Evolutionary conservation across 2,888 invertebrate species (phyloP).

Genomic region (Dasysyrphus albostriatus): DNA sequence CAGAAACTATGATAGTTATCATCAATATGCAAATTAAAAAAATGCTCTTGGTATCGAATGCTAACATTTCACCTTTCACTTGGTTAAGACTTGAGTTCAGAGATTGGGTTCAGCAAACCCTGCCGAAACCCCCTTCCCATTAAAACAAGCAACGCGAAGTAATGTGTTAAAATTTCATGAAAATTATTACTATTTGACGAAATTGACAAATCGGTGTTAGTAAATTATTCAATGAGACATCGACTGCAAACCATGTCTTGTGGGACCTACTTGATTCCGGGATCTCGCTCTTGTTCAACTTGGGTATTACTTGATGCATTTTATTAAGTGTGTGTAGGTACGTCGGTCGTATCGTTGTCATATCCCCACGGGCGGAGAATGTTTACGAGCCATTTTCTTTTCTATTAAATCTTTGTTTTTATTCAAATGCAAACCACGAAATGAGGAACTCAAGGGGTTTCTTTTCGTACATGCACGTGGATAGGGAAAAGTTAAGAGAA

Average conservation of each 20-base stretch:
- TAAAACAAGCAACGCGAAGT: neutral
- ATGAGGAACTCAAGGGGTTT: constrained; percentile 44
- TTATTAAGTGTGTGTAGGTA: constrained; percentile 30
- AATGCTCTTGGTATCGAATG: constrained; percentile 52
- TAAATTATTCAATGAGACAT: constrained; percentile 48
- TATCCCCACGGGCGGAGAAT: constrained; percentile 66
- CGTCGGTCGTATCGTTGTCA: neutral
- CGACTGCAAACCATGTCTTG: constrained; percentile 31
- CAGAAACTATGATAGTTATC: constrained; percentile 59
- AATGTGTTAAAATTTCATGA: constrained; percentile 53
- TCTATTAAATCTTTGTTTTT: constrained; percentile 52
- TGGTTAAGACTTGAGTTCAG: constrained; percentile 38
- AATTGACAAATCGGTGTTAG: constrained; percentile 72
- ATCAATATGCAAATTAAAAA: constrained; percentile 68
- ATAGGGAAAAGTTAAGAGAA: constrained; percentile 9
- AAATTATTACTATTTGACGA: constrained; percentile 63
- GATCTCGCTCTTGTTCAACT: constrained; percentile 72
- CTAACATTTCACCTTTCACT: constrained; percentile 71
- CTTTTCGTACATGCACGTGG: constrained; percentile 4
- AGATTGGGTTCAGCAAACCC: constrained; percentile 36
- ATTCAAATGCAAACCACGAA: constrained; percentile 48
- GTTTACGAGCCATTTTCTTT: constrained; percentile 57
- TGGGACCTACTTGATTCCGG: constrained; percentile 64
- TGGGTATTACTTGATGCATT: constrained; percentile 41
- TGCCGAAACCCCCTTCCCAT: constrained; percentile 12